Percentiles rank a stretch among this genome's conserved stretches.
These are phyloP conservation scores for Xylota segnis DNA, from an alignment of 2,888 invertebrate species.

Conservation along the genomic window DNA sequence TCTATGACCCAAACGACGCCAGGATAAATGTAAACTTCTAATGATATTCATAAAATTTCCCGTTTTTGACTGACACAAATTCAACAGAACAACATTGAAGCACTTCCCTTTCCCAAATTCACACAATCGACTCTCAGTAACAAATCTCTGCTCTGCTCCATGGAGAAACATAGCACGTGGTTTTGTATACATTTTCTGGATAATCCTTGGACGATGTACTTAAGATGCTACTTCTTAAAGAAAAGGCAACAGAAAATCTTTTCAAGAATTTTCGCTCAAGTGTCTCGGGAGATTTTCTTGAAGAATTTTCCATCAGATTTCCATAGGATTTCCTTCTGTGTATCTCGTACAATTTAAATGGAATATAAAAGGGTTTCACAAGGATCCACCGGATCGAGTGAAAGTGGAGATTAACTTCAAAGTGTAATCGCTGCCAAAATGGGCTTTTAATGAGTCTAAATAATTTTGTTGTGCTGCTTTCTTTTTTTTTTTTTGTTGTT, in stretches of 20 bases:
- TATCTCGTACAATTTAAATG: slow-evolving; percentile 29
- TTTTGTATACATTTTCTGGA: slow-evolving; percentile 46
- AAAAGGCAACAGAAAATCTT: slow-evolving; percentile 12
- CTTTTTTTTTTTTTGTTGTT: not conserved
- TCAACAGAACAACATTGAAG: not conserved
- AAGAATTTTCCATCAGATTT: slow-evolving; percentile 36
- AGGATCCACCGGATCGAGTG: not conserved
- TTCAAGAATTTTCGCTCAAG: slow-evolving; percentile 8
- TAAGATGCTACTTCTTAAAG: slow-evolving; percentile 19
- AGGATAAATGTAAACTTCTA: not conserved
- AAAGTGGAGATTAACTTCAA: slow-evolving; percentile 29
- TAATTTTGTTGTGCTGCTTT: not conserved
- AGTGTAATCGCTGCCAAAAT: slow-evolving; percentile 34
- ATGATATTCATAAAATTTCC: slow-evolving; percentile 26
- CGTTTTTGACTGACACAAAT: slow-evolving; percentile 31
- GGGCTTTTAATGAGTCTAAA: slow-evolving; percentile 26
- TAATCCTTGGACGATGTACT: slow-evolving; percentile 52
- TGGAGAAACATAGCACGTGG: slow-evolving; percentile 36
- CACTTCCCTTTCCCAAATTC: not conserved
- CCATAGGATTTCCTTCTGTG: slow-evolving; percentile 1
- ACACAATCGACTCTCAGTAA: not conserved
- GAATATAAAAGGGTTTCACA: slow-evolving; percentile 22
- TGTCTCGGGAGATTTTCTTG: slow-evolving; percentile 29
- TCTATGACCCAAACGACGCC: slow-evolving; percentile 3
- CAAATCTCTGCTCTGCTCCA: not conserved